These are phyloP conservation scores for Saguinus midas DNA, from an alignment of 2,113 vertebrate genomes.

Conservation along the genomic window DNA sequence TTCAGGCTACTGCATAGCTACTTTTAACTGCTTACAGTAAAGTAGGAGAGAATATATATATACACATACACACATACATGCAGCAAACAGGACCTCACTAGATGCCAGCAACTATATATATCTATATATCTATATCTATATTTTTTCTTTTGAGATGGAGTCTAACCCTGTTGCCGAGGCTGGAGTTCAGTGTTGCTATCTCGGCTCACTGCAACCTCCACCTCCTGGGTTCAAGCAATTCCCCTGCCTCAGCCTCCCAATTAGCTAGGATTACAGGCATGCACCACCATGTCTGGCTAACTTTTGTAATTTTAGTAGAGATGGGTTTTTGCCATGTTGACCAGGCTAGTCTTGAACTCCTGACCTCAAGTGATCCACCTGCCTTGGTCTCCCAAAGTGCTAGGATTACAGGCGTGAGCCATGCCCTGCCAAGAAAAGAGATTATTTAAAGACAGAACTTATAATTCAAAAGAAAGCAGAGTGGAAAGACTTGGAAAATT, in stretches of 20 bases:
- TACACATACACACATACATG: too few species aligned
- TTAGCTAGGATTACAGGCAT: too few species aligned
- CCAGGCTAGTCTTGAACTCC: background rate
- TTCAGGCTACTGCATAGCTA: background rate
- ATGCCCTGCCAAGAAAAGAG: background rate
- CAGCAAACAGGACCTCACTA: too few species aligned
- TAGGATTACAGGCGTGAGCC: background rate
- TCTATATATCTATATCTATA: too few species aligned
- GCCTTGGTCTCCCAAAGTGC: background rate
- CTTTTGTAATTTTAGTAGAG: background rate
- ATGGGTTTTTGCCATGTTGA: background rate
- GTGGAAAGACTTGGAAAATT: background rate
- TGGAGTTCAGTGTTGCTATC: too few species aligned
- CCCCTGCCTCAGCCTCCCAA: too few species aligned
- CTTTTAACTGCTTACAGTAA: background rate
- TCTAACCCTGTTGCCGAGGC: too few species aligned
- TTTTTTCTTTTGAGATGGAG: background rate
- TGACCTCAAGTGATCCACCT: background rate
- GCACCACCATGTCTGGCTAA: too few species aligned
- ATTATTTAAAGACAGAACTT: background rate
- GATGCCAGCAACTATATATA: too few species aligned
- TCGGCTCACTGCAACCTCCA: too few species aligned
- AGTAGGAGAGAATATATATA: background rate
- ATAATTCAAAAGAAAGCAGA: background rate
- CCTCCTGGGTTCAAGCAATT: too few species aligned